Evolutionary conservation across 2,888 invertebrate species (phyloP).

Genomic region (Cerastis leucographa): DNA sequence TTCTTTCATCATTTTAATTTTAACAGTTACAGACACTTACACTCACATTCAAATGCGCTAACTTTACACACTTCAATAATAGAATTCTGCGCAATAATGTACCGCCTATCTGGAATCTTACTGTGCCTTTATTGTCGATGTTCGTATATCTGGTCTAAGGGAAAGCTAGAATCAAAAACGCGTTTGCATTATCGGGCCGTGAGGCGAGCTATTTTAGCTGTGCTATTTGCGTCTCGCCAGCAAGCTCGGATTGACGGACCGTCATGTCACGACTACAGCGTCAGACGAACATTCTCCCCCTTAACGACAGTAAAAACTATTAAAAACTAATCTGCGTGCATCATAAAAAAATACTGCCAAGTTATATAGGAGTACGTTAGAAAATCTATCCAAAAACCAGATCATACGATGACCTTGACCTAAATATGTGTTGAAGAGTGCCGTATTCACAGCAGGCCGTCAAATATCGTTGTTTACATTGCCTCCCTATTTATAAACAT

Average conservation of each 20-base stretch:
- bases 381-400: slow-evolving; percentile 60
- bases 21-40: slow-evolving; percentile 59
- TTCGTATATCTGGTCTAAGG: slow-evolving; percentile 76
- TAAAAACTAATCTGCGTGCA: slow-evolving; percentile 66
- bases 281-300: slow-evolving; percentile 78
- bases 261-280: slow-evolving; percentile 86
- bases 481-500: slow-evolving; percentile 53
- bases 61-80: slow-evolving; percentile 23
- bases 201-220: slow-evolving; percentile 87
- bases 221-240: slow-evolving; percentile 87
- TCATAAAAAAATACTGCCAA: slow-evolving; percentile 43
- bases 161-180: slow-evolving; percentile 87
- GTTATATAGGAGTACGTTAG: slow-evolving; percentile 29
- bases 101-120: slow-evolving; percentile 44
- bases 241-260: slow-evolving; percentile 90
- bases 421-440: slow-evolving; percentile 77
- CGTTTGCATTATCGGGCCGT: slow-evolving; percentile 88
- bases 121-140: slow-evolving; percentile 58
- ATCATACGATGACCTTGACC: slow-evolving; percentile 87
- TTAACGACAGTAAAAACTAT: slow-evolving; percentile 75
- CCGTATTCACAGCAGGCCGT: slow-evolving; percentile 57
- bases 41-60: slow-evolving; percentile 32
- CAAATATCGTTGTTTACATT: slow-evolving; percentile 70
- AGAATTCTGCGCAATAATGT: slow-evolving; percentile 34
- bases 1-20: slow-evolving; percentile 50